These are phyloP conservation scores for Gopherus evgoodei DNA, from an alignment of 2,113 vertebrate genomes.

Conservation along the genomic window DNA sequence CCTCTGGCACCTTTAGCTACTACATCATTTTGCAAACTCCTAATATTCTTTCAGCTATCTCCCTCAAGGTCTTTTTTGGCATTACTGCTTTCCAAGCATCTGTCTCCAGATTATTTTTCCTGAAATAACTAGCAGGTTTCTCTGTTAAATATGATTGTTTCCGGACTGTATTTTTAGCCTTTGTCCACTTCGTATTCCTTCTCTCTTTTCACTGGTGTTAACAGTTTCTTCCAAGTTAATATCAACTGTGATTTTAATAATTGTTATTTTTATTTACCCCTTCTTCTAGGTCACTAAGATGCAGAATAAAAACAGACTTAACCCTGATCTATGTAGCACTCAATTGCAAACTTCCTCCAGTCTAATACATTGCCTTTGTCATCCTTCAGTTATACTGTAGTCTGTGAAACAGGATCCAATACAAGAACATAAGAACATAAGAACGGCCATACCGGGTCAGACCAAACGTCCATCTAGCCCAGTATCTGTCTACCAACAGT, in stretches of 20 bases:
- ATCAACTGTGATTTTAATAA: neutral
- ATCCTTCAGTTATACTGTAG: neutral
- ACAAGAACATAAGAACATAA: neutral
- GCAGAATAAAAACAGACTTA: neutral
- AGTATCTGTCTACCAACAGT: too few relatives aligned
- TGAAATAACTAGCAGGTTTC: neutral
- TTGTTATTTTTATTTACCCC: neutral
- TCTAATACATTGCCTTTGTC: neutral
- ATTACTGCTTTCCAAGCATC: neutral
- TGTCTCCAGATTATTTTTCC: neutral
- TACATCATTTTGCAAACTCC: neutral
- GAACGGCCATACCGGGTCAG: too few relatives aligned
- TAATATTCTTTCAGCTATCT: neutral
- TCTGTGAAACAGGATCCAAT: neutral
- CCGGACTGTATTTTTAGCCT: neutral
- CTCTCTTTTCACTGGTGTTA: neutral
- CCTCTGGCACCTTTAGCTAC: neutral
- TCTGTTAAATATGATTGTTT: neutral
- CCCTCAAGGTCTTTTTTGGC: neutral
- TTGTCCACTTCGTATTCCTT: neutral
- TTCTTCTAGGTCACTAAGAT: neutral
- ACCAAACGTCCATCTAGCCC: too few relatives aligned
- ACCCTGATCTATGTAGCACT: neutral
- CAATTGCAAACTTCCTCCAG: neutral
- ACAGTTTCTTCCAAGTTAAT: neutral